phyloP scores from a whole-genome alignment of 2,113 vertebrate genomes.

The Hippolais icterina region DNA sequence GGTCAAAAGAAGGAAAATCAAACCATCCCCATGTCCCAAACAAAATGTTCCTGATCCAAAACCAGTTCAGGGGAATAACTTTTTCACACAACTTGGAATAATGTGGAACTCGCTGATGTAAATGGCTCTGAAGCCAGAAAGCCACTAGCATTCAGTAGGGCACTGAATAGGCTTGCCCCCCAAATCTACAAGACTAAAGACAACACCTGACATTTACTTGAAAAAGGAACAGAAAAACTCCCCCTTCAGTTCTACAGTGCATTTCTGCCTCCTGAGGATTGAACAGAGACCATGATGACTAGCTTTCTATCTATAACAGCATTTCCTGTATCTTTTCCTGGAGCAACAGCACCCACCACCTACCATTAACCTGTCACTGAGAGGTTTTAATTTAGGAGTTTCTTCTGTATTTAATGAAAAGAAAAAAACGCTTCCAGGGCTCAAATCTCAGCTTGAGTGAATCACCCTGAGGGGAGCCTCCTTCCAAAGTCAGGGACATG shows the following conservation, averaged over 20 bases:
- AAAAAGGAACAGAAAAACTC: neutral
- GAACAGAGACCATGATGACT: neutral
- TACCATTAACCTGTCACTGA: conserved; percentile 31
- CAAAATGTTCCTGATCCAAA: neutral
- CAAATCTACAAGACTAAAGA: neutral
- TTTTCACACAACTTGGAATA: neutral
- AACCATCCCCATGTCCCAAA: neutral
- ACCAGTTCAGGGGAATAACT: neutral
- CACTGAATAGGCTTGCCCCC: neutral
- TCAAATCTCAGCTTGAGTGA: neutral
- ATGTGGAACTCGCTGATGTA: neutral
- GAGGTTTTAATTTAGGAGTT: neutral
- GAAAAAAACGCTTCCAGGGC: neutral
- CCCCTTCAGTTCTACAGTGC: neutral
- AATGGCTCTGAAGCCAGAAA: neutral
- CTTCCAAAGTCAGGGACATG: neutral
- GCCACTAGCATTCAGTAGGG: neutral
- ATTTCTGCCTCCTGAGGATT: neutral
- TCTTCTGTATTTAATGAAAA: neutral
- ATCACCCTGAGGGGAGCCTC: neutral
- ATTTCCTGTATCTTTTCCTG: neutral
- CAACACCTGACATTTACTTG: neutral
- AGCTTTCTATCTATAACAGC: neutral
- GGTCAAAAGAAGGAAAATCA: neutral
- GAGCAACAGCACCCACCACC: neutral